Conservation (phyloP, 2,888 invertebrate species). For the Chalcosyrphus nemorum region DNA sequence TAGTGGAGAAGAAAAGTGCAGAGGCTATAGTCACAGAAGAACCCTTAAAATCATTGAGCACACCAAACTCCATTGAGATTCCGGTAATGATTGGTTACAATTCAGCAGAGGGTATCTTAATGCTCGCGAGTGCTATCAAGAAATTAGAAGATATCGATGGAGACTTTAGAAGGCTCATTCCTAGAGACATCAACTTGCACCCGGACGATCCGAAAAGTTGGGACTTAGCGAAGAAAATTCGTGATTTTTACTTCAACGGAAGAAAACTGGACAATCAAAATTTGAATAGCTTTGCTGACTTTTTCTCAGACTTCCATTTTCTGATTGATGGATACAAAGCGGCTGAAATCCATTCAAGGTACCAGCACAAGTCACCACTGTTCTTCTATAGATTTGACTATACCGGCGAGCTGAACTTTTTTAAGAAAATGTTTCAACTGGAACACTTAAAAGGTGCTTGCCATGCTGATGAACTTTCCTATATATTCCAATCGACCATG, state of each 20-base stretch:
- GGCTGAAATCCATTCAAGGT: constrained; percentile 76
- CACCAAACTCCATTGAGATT: constrained; percentile 81
- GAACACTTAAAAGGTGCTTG: constrained; percentile 83
- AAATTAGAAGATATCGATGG: constrained; percentile 76
- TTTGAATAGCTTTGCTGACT: constrained; percentile 82
- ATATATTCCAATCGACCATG: constrained; percentile 82
- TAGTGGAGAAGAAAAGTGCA: constrained; percentile 77
- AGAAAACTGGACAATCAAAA: constrained; percentile 79
- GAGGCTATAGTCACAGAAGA: constrained; percentile 77
- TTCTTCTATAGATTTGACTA: constrained; percentile 85
- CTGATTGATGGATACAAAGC: constrained; percentile 76
- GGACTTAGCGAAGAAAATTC: constrained; percentile 75
- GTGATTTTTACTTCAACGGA: constrained; percentile 82
- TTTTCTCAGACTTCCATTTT: constrained; percentile 83
- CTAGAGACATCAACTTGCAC: constrained; percentile 76
- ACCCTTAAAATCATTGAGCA: constrained; percentile 82
- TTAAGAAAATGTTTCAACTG: constrained; percentile 82
- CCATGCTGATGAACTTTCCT: constrained; percentile 85
- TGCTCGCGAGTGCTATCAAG: constrained; percentile 74
- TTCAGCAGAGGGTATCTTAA: constrained; percentile 83
- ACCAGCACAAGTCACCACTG: constrained; percentile 80
- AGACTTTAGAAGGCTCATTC: constrained; percentile 79
- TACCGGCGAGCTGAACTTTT: constrained; percentile 83
- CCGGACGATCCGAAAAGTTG: constrained; percentile 73
- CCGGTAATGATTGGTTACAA: constrained; percentile 84